Evolutionary conservation across 2,113 vertebrate species (phyloP).

Genomic region (Grus americana): DNA sequence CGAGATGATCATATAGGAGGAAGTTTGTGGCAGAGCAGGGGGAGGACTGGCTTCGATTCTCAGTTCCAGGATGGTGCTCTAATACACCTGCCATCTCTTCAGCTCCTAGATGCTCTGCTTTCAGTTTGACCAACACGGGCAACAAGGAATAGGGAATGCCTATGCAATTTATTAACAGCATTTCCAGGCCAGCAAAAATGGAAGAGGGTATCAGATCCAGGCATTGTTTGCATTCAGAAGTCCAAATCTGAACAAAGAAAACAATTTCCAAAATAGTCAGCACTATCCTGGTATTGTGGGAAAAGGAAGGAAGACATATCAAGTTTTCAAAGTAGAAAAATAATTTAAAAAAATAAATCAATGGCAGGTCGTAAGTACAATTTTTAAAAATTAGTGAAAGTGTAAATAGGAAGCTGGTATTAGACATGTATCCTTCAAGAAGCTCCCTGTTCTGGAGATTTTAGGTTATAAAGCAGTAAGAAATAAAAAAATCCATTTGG

Average conservation of each 20-base stretch:
- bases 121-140: background rate
- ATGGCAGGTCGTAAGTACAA: background rate
- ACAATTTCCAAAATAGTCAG: background rate
- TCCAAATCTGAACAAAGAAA: background rate
- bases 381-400: constrained; percentile 11
- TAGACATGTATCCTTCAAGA: background rate
- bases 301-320: background rate
- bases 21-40: constrained; percentile 22
- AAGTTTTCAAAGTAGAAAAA: constrained; percentile 2
- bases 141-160: background rate
- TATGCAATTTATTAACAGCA: background rate
- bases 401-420: background rate
- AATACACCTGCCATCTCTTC: background rate
- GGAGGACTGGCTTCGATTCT: background rate
- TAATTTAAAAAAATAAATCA: background rate
- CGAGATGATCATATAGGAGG: constrained; percentile 5
- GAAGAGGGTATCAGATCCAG: background rate
- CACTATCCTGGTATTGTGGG: background rate
- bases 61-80: background rate
- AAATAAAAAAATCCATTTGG: background rate
- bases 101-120: background rate
- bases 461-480: background rate
- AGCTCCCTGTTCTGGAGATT: background rate
- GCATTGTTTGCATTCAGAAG: background rate
- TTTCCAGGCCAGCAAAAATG: background rate